Percentiles rank a stretch among this genome's conserved stretches.
phyloP scores from a whole-genome alignment of 2,113 vertebrate genomes.

The Ivindomyrus marchei region DNA sequence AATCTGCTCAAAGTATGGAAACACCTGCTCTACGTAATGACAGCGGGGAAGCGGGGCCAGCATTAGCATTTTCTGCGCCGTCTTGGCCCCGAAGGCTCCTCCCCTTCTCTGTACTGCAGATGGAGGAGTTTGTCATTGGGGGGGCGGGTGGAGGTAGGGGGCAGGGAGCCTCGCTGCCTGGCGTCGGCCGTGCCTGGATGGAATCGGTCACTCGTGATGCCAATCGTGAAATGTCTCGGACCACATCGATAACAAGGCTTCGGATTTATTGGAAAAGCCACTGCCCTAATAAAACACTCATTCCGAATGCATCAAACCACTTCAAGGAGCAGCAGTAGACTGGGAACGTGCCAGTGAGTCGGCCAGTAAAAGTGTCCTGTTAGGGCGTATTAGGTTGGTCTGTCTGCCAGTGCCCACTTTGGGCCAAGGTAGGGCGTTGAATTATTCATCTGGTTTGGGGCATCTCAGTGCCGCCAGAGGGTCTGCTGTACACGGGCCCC shows the following conservation, averaged over 20 bases:
- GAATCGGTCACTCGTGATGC: not conserved
- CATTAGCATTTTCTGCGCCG: not conserved
- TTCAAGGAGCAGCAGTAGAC: slow-evolving; percentile 3
- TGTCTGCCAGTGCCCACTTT: not conserved
- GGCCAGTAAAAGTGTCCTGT: not conserved
- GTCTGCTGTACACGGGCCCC: not conserved
- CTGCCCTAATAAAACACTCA: not conserved
- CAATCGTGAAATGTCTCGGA: not conserved
- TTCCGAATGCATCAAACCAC: not conserved
- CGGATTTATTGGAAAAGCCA: not conserved
- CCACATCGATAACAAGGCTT: not conserved
- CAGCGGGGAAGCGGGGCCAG: not conserved
- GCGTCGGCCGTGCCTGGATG: not conserved
- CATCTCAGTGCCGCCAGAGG: not conserved
- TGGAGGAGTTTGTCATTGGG: not conserved
- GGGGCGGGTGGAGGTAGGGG: slow-evolving; percentile 7
- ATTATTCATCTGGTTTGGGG: slow-evolving; percentile 39
- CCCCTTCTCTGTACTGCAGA: slow-evolving; percentile 23
- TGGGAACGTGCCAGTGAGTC: not conserved
- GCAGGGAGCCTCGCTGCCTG: slow-evolving; percentile 25
- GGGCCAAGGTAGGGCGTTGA: slow-evolving; percentile 20
- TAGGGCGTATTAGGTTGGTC: too few relatives aligned
- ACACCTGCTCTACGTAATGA: not conserved
- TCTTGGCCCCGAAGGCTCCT: slow-evolving; percentile 25
- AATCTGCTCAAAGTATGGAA: not conserved